phyloP scores from a whole-genome alignment of 35 echinoderm and acorn worm genomes.

The Antedon bifida region DNA sequence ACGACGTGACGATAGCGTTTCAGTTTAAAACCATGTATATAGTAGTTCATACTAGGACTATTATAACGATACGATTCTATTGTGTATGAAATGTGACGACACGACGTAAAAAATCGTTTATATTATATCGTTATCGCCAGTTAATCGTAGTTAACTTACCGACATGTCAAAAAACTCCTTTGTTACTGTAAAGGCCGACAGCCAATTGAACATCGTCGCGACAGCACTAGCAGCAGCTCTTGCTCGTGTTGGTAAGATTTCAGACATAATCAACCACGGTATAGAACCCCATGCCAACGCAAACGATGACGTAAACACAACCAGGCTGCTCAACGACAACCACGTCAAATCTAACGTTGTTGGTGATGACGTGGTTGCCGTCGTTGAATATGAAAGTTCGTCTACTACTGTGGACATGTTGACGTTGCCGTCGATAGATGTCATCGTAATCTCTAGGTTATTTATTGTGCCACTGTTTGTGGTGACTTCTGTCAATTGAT shows the following conservation, averaged over 20 bases:
- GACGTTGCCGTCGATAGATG: too few relatives aligned
- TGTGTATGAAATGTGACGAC: too few relatives aligned
- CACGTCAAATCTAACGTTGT: constrained; percentile 24
- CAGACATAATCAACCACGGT: constrained; percentile 89
- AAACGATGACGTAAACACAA: constrained; percentile 75
- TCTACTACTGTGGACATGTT: too few relatives aligned
- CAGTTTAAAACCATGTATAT: too few relatives aligned
- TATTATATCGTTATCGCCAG: too few relatives aligned
- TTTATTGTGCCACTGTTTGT: background rate
- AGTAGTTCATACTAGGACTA: too few relatives aligned
- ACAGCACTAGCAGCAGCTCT: constrained; percentile 63
- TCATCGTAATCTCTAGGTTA: background rate
- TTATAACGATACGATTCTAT: too few relatives aligned
- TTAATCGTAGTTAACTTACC: too few relatives aligned
- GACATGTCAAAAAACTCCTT: constrained; percentile 39
- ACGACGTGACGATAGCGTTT: too few relatives aligned
- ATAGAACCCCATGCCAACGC: constrained; percentile 71
- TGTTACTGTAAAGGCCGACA: constrained; percentile 68
- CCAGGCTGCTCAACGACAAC: constrained; percentile 54
- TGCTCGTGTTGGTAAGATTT: constrained; percentile 86
- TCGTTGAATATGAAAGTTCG: too few relatives aligned
- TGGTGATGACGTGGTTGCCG: background rate
- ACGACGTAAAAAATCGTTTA: too few relatives aligned
- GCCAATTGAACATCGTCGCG: constrained; percentile 59
- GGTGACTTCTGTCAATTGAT: constrained; percentile 17